A percentile compares a stretch with the other conserved stretches of the same genome.
Conservation (phyloP, 2,797 vertebrate species). For the Hephaestus fuliginosus region DNA sequence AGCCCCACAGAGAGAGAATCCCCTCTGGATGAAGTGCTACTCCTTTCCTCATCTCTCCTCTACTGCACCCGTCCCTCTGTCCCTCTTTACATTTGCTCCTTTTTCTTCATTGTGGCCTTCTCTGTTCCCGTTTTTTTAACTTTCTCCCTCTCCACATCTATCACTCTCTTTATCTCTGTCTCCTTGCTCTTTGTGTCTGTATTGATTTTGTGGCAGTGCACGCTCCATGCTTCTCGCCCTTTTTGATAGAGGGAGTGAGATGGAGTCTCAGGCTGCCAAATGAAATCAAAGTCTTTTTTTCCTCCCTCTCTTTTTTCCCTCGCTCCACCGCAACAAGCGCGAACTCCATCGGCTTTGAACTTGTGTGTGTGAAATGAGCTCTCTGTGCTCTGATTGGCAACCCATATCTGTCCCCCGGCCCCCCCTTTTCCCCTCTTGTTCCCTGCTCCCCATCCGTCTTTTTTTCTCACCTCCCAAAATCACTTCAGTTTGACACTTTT, state of each 20-base stretch:
- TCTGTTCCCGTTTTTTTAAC: slow-evolving; percentile 46
- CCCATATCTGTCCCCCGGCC: slow-evolving; percentile 51
- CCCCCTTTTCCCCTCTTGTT: slow-evolving; percentile 47
- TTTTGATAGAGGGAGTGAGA: slow-evolving; percentile 82
- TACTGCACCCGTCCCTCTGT: slow-evolving; percentile 28
- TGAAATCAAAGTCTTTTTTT: slow-evolving; percentile 81
- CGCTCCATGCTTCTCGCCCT: slow-evolving; percentile 75
- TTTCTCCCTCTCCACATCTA: slow-evolving; percentile 50
- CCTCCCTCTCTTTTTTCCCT: slow-evolving; percentile 53
- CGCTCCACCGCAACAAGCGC: slow-evolving; percentile 69
- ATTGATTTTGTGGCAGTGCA: slow-evolving; percentile 83
- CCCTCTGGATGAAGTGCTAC: slow-evolving; percentile 44
- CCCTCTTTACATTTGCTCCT: slow-evolving; percentile 48
- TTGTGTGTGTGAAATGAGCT: slow-evolving; percentile 82
- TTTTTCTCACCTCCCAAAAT: slow-evolving; percentile 45
- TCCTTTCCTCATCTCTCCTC: slow-evolving; percentile 32
- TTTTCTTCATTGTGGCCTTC: slow-evolving; percentile 44
- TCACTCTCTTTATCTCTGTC: slow-evolving; percentile 73
- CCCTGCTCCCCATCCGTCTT: slow-evolving; percentile 31
- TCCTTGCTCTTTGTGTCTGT: slow-evolving; percentile 78
- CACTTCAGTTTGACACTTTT: slow-evolving; percentile 46
- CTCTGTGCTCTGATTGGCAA: slow-evolving; percentile 81
- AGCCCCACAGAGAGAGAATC: slow-evolving; percentile 28
- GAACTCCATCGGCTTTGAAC: slow-evolving; percentile 83
- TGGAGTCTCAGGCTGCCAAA: slow-evolving; percentile 81